Evolutionary conservation across 2,797 vertebrate genomes (phyloP).

Genomic region (Picus viridis): DNA sequence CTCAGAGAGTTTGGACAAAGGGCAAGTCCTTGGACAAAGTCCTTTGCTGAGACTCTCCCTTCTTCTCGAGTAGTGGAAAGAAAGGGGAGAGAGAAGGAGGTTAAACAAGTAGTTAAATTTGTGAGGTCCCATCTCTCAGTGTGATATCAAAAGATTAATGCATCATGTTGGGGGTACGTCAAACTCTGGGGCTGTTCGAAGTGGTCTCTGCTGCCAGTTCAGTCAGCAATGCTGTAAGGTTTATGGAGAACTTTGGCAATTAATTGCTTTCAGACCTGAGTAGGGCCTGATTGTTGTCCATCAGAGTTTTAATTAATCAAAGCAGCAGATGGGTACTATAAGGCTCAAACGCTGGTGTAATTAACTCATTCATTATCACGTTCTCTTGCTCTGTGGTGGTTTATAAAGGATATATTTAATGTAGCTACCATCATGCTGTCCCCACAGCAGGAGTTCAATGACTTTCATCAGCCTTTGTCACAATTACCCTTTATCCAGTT

Average conservation of each 20-base stretch:
- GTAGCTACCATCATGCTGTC: conserved; percentile 24
- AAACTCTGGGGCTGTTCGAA: not conserved
- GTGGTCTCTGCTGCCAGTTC: conserved; percentile 6
- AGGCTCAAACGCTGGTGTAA: conserved; percentile 69
- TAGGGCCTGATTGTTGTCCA: conserved; percentile 52
- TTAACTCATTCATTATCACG: conserved; percentile 80
- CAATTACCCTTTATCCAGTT: conserved; percentile 6
- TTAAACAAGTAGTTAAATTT: not conserved
- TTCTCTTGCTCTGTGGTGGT: not conserved
- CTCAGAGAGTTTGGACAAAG: not conserved
- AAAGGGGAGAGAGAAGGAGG: not conserved
- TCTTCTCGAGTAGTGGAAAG: not conserved
- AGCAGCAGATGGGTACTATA: conserved; percentile 74
- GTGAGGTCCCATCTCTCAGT: not conserved
- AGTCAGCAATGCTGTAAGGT: conserved; percentile 13
- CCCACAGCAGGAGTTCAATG: conserved; percentile 42
- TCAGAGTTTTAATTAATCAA: conserved; percentile 79
- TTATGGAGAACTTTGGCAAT: conserved; percentile 57
- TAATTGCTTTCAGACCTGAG: conserved; percentile 70
- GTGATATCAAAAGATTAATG: not conserved
- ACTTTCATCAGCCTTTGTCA: conserved; percentile 32
- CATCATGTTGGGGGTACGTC: not conserved
- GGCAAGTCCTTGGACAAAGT: not conserved
- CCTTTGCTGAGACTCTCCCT: not conserved
- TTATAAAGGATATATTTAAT: conserved; percentile 59